Base-by-base conservation (phyloP, 1,140 invertebrate genomes). In the Drosophila auraria region DNA sequence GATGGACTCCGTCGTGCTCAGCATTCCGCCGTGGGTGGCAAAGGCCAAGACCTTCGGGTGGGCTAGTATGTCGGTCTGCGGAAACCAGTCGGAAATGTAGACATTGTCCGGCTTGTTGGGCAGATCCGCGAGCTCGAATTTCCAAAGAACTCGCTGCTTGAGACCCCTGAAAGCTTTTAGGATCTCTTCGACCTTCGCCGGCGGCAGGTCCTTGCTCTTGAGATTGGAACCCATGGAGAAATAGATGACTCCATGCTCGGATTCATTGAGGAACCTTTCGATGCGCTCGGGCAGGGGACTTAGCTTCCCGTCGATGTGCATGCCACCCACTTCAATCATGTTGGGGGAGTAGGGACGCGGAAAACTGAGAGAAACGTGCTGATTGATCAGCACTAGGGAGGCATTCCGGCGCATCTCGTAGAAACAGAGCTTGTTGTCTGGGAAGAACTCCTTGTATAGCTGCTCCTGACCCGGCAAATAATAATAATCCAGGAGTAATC, bases 61-160 rank as follows among this genome's bases (percentile, higher is more conserved):
- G 30, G 93, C 93, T 36, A 96, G 78, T 60, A 96, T 93, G 80
- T 95, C 95, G 14, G 93, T 93, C 78, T 96, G 95, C 0, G 95
- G 95, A 42, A 95, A 87, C 95, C 95, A 96, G 54, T 94, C 94
- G 2, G 91, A 87, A 14, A 94, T 91, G 51, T 94, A 94, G 0
- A 96, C 93, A 81, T 96, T 96, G 1, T 94, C 73, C 0, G 94
- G 94, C 12, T 91, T 91, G 68, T 91, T 92, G 3, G 93, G 91
- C 33, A 95, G 68, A 3, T 89, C 91, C 0, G 92, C 91, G 12
- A 93, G 91, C 71, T 95, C 95, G 73, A 94, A 94, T 86, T 96
- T 96, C 95, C 95, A 95, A 5, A 96, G 70, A 8, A 95, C 93
- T 53, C 94, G 93, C 68, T 95, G 94, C 8, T 94, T 94, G 3